A percentile compares a stretch with the other conserved stretches of the same genome.
Evolutionary conservation across 2,797 vertebrate species (phyloP).

Genomic region (Lutjanus argentimaculatus): DNA sequence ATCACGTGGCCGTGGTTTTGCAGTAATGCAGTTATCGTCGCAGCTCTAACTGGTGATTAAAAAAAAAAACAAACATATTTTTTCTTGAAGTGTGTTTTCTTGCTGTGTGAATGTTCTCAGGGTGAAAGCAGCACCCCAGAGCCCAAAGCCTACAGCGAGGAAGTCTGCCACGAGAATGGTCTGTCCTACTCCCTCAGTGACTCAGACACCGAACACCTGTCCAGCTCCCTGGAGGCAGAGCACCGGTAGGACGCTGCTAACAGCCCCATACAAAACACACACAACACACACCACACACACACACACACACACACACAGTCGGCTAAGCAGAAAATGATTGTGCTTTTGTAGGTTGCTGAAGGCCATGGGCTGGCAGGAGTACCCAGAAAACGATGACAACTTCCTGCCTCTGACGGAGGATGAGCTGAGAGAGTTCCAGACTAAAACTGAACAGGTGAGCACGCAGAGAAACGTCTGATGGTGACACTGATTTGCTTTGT

Average conservation of each 20-base stretch:
- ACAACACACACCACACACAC: not conserved
- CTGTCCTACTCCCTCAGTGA: conserved; percentile 93
- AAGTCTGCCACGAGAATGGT: conserved; percentile 94
- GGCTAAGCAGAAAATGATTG: not conserved
- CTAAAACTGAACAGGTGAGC: conserved; percentile 96
- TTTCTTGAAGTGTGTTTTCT: not conserved
- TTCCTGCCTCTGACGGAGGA: conserved; percentile 98
- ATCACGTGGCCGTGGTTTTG: no score
- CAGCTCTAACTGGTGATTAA: no score
- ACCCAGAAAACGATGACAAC: conserved; percentile 98
- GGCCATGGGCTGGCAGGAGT: conserved; percentile 99
- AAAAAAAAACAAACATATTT: no score
- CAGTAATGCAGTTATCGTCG: no score
- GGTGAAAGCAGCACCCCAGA: conserved; percentile 94
- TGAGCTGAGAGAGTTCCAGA: conserved; percentile 97
- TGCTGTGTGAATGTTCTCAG: conserved; percentile 75
- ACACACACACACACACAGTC: not conserved
- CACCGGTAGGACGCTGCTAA: conserved; percentile 88
- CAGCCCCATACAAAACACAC: not conserved
- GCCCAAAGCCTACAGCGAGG: conserved; percentile 94
- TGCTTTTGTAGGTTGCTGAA: conserved; percentile 91
- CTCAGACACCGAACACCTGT: conserved; percentile 93
- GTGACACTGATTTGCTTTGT: not conserved
- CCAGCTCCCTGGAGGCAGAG: conserved; percentile 98
- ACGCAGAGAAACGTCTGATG: not conserved